Base-by-base conservation (phyloP, 2,888 invertebrate species). In the Dexiosoma caninum region DNA sequence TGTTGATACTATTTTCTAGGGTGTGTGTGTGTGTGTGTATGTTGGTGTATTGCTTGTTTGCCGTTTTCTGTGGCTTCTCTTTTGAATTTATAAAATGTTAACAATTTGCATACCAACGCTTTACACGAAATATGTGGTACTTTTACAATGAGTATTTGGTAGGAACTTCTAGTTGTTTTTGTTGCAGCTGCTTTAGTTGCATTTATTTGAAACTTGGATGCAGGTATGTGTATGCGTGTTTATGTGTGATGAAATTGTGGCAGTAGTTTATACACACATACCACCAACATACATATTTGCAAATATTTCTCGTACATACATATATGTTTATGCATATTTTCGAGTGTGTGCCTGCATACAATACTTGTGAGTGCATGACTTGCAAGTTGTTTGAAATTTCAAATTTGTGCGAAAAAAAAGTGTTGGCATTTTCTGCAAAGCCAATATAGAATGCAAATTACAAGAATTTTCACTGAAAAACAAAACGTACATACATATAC, bases 71-170 rank as follows among this genome's bases (percentile, higher is more conserved):
- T 71, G 77, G 77, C 14, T 57, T 78, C 53, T 78, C 60, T 53
- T 49, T 40, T 67, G 60, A 78, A 74, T 74, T 60, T 69, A 21
- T 57, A 59, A 57, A 79, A 79, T 79, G 69, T 76, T 75, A 79
- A 76, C 79, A 76, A 79, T 79, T 79, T 79, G 76, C 79, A 79
- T 76, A 37, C 79, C 79, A 70, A 76, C 79, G 79, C 79, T 79
- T 79, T 30, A 70, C 79, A 79, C 76, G 75, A 79, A 76, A 79
- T 76, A 79, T 76, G 79, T 76, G 79, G 76, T 76, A 75, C 64
- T 70, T 70, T 57, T 30, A 69, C 79, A 75, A 57, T 69, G 49
- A 40, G 42, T 57, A 78, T 64, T 72, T 53, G 72, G 53, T 40
- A 44, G 53, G n/a, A 53, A 72, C 16, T 72, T 60, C 32, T 53